These are phyloP conservation scores for Spea hammondii DNA, from an alignment of 2,797 vertebrate genomes.

Conservation along the genomic window DNA sequence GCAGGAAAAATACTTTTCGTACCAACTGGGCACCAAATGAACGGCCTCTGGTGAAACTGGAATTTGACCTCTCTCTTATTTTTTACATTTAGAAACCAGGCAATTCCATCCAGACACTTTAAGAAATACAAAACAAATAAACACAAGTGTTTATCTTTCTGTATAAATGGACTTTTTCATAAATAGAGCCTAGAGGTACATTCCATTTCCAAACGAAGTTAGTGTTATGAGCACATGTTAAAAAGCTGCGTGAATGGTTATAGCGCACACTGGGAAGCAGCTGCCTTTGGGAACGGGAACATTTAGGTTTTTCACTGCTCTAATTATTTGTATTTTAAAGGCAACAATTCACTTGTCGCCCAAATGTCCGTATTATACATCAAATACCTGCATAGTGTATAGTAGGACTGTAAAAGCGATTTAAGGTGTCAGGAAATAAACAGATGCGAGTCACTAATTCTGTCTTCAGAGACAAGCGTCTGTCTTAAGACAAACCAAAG, in stretches of 20 bases:
- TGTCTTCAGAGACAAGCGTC: neutral
- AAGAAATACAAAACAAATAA: too few species aligned
- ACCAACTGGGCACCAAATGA: too few species aligned
- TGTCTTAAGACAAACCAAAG: neutral
- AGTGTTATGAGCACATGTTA: neutral
- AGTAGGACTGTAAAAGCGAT: neutral
- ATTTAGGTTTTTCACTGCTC: neutral
- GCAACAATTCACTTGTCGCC: neutral
- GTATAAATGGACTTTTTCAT: too few species aligned
- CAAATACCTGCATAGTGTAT: neutral
- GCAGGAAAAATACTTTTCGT: too few species aligned
- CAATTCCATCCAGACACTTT: too few species aligned
- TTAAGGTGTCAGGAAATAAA: slow-evolving; percentile 16
- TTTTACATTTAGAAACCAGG: too few species aligned
- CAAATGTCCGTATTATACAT: neutral
- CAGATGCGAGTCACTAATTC: neutral
- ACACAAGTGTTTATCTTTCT: too few species aligned
- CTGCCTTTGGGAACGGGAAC: neutral
- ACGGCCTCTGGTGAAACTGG: too few species aligned
- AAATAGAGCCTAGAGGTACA: neutral
- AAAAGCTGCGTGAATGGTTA: neutral
- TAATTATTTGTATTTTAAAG: neutral
- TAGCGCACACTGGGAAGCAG: neutral
- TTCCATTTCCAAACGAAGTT: neutral
- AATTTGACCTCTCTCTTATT: too few species aligned